A percentile compares a stretch with the other conserved stretches of the same genome.
These are phyloP conservation scores for Arge pagana DNA, from an alignment of 2,888 invertebrate genomes.

Conservation along the genomic window DNA sequence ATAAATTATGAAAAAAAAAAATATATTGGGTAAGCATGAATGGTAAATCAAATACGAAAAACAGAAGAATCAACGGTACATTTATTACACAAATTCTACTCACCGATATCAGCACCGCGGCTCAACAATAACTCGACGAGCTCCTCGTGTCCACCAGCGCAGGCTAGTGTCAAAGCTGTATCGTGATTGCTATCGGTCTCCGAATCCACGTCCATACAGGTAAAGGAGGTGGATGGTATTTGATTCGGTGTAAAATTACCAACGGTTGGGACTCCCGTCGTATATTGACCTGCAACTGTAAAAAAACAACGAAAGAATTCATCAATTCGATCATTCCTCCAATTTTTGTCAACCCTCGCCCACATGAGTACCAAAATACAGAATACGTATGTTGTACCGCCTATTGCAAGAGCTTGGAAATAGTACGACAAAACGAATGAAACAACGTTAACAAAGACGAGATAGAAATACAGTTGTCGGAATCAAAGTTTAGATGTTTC, in stretches of 20 bases:
- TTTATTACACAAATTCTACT: constrained; percentile 14
- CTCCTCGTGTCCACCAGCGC: constrained; percentile 96
- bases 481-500: too few relatives aligned
- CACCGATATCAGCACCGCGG: constrained; percentile 87
- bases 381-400: too few relatives aligned
- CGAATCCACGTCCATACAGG: constrained; percentile 91
- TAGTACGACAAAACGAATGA: too few relatives aligned
- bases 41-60: background rate
- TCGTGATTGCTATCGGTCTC: constrained; percentile 99
- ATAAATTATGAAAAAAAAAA: background rate
- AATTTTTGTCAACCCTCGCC: too few relatives aligned
- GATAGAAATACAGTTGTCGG: too few relatives aligned
- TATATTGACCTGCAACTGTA: constrained; percentile 43
- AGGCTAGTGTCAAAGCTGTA: constrained; percentile 95
- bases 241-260: constrained; percentile 45
- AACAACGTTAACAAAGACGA: too few relatives aligned
- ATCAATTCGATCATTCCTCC: too few relatives aligned
- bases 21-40: background rate
- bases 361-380: too few relatives aligned
- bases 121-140: constrained; percentile 89
- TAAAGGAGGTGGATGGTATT: constrained; percentile 64
- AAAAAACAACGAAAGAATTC: background rate
- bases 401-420: too few relatives aligned
- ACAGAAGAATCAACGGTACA: background rate
- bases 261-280: constrained; percentile 41